A percentile compares a stretch with the other conserved stretches of the same genome.
phyloP scores from a whole-genome alignment of 2,888 invertebrate genomes.

The Trichacis sp. region DNA sequence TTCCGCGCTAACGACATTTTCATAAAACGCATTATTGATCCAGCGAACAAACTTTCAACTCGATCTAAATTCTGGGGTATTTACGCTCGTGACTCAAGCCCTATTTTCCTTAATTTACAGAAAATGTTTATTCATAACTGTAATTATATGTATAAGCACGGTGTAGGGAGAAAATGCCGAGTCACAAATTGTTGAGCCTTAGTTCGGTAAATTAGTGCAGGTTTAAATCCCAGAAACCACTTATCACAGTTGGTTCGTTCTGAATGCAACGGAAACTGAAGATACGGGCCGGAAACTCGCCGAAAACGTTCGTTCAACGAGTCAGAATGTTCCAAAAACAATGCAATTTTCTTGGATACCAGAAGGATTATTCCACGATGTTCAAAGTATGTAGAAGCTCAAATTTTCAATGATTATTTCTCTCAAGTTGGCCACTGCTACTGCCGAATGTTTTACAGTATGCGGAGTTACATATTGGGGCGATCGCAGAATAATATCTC shows the following conservation, averaged over 20 bases:
- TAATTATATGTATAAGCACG: conserved; percentile 1
- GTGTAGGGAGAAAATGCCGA: background rate
- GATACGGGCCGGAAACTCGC: conserved; percentile 16
- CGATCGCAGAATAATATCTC: too few relatives aligned
- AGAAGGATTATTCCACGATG: conserved; percentile 4
- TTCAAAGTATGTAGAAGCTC: background rate
- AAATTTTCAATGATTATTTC: background rate
- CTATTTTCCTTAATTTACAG: background rate
- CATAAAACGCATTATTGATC: background rate
- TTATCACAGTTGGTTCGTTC: conserved; percentile 17
- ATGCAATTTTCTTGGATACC: conserved; percentile 8
- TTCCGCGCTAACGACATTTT: conserved; percentile 1
- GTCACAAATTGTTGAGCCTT: conserved; percentile 8
- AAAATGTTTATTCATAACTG: conserved; percentile 2
- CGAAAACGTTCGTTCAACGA: conserved; percentile 12
- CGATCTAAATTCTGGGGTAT: background rate
- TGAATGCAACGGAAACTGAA: conserved; percentile 11
- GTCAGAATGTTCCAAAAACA: conserved; percentile 6
- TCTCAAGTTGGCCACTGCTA: background rate
- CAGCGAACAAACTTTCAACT: background rate
- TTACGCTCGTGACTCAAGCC: background rate
- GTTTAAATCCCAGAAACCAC: conserved; percentile 12
- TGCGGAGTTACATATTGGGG: too few relatives aligned
- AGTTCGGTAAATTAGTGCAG: conserved; percentile 8
- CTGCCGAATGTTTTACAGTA: background rate